Evolutionary conservation across 1,140 invertebrate genomes (phyloP).

Genomic region (Trachymyrmex cornetzi): DNA sequence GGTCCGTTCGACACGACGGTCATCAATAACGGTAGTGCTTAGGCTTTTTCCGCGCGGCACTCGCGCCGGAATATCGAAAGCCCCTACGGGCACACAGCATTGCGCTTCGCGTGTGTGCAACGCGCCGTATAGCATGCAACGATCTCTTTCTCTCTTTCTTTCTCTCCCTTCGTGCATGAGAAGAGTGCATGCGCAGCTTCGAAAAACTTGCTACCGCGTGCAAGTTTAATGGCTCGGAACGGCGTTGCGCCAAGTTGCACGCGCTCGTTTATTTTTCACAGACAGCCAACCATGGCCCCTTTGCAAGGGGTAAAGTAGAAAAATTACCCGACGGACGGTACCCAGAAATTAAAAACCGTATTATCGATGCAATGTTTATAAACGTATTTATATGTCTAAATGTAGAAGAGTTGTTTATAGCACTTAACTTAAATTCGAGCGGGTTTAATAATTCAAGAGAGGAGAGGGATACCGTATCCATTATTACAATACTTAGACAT

Average conservation of each 20-base stretch:
- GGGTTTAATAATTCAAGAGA: neutral
- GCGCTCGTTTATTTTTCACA: conserved; percentile 73
- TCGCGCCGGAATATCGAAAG: conserved; percentile 64
- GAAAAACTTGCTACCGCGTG: conserved; percentile 71
- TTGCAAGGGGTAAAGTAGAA: neutral
- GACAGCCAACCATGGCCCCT: conserved; percentile 38
- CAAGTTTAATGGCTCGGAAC: conserved; percentile 74
- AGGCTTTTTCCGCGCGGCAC: conserved; percentile 65
- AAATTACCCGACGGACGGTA: conserved; percentile 28
- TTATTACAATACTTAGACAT: conserved; percentile 12
- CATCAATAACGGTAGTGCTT: conserved; percentile 75
- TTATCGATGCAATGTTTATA: conserved; percentile 29
- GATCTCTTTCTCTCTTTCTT: conserved; percentile 42
- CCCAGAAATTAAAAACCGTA: conserved; percentile 46
- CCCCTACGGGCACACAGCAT: conserved; percentile 37
- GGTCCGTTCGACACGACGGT: conserved; percentile 66
- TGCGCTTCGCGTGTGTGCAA: conserved; percentile 32
- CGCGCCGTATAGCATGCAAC: conserved; percentile 43
- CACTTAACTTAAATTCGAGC: neutral
- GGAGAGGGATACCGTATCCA: neutral
- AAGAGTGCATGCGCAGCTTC: conserved; percentile 62
- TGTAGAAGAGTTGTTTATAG: neutral
- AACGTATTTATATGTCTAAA: conserved; percentile 19
- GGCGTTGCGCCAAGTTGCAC: conserved; percentile 69
- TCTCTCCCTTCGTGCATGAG: conserved; percentile 32